A percentile compares a stretch with the other conserved stretches of the same genome.
Conservation (phyloP, 2,888 invertebrate genomes). For the Helobdella robusta region DNA sequence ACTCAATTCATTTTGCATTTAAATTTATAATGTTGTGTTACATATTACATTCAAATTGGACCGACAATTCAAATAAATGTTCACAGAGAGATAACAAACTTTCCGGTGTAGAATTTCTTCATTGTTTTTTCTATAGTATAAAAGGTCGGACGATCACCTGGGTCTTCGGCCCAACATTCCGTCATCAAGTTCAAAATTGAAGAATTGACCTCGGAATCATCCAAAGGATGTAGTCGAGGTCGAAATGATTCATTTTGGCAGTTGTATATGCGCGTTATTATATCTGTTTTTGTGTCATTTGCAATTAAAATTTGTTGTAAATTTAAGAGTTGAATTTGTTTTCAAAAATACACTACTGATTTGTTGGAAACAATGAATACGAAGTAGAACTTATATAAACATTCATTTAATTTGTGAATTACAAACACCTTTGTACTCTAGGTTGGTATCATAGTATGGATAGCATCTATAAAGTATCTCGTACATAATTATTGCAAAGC, state of each 20-base stretch:
- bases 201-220: background rate
- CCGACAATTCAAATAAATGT: no score
- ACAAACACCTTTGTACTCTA: background rate
- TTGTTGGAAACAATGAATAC: no score
- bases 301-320: no score
- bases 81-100: no score
- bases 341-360: background rate
- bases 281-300: no score
- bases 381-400: no score
- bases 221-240: background rate
- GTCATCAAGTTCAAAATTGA: background rate
- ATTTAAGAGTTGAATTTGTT: background rate
- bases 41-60: no score
- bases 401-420: background rate
- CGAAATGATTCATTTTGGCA: background rate
- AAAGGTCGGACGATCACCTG: slow-evolving; percentile 10
- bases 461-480: slow-evolving; percentile 14
- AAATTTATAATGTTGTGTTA: no score
- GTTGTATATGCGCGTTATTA: background rate
- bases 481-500: slow-evolving; percentile 14
- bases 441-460: slow-evolving; percentile 14
- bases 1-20: no score
- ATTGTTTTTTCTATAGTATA: slow-evolving; percentile 11
- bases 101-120: background rate
- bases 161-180: slow-evolving; percentile 17